Percentiles rank a stretch among this genome's conserved stretches.
These are phyloP conservation scores for Scaptomyza montana DNA, from an alignment of 1,140 invertebrate genomes.

Conservation along the genomic window DNA sequence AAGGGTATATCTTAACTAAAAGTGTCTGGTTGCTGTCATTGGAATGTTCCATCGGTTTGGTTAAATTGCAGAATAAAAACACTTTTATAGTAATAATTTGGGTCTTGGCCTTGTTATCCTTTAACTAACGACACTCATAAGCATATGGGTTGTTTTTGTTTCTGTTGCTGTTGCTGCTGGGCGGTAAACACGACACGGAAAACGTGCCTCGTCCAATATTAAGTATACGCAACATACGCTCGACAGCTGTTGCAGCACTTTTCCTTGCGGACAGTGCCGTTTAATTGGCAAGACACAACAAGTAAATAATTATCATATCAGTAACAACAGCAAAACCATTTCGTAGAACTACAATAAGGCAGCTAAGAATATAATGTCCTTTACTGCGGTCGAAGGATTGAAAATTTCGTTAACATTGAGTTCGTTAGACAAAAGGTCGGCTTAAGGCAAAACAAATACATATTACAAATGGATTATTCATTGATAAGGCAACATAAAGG, in stretches of 20 bases:
- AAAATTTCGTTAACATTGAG: not conserved
- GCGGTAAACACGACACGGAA: not conserved
- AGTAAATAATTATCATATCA: slow-evolving; percentile 77
- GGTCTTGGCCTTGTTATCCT: slow-evolving; percentile 60
- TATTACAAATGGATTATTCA: not conserved
- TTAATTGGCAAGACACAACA: slow-evolving; percentile 56
- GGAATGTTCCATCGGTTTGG: slow-evolving; percentile 78
- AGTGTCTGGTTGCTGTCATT: slow-evolving; percentile 55
- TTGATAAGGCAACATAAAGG: not conserved
- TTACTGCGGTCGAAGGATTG: not conserved
- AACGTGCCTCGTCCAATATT: slow-evolving; percentile 17
- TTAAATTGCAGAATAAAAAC: slow-evolving; percentile 80
- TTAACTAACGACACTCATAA: slow-evolving; percentile 34
- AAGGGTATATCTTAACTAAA: not conserved
- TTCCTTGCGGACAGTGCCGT: slow-evolving; percentile 14
- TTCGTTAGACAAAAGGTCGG: not conserved
- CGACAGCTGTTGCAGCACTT: not conserved
- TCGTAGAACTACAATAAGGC: slow-evolving; percentile 10
- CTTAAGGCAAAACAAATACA: not conserved
- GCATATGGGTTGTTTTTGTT: slow-evolving; percentile 28
- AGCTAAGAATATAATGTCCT: not conserved
- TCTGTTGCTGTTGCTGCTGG: not conserved
- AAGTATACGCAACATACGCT: slow-evolving; percentile 55
- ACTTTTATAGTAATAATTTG: slow-evolving; percentile 80
- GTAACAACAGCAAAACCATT: slow-evolving; percentile 41